Percentiles rank a stretch among this genome's conserved stretches.
These are phyloP conservation scores for Nomada ferruginata DNA, from an alignment of 2,888 invertebrate species.

Conservation along the genomic window DNA sequence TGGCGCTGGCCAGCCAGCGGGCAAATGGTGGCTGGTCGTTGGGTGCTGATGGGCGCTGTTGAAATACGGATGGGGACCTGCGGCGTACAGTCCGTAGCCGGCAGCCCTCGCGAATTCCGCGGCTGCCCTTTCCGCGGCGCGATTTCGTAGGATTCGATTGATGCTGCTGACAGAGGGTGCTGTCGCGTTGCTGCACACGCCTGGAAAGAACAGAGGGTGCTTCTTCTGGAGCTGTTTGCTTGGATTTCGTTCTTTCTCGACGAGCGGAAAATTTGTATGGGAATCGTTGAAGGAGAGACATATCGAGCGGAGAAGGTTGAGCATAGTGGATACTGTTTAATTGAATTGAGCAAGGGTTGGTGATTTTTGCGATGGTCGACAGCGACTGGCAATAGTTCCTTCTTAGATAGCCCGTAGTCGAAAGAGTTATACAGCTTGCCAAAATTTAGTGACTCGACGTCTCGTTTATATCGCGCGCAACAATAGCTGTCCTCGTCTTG, in stretches of 20 bases:
- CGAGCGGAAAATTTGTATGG: too few species aligned
- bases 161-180: constrained; percentile 99
- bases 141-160: constrained; percentile 96
- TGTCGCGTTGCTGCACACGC: constrained; percentile 97
- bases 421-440: too few species aligned
- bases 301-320: too few species aligned
- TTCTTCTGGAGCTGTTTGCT: constrained; percentile 12
- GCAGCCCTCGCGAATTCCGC: constrained; percentile 97
- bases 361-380: too few species aligned
- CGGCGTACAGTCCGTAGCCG: constrained; percentile 92
- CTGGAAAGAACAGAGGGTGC: constrained; percentile 85
- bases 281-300: background rate
- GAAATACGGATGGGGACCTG: constrained; percentile 88
- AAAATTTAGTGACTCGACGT: too few species aligned
- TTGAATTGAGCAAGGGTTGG: background rate
- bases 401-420: too few species aligned
- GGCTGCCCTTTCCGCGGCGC: constrained; percentile 98
- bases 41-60: constrained; percentile 86
- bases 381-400: too few species aligned
- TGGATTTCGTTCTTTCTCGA: background rate
- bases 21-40: constrained; percentile 87
- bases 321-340: too few species aligned
- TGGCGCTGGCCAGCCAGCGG: constrained; percentile 86
- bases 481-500: too few species aligned
- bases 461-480: too few species aligned